Base-by-base conservation (phyloP, 2,113 vertebrate genomes). In the Tachysurus vachellii region DNA sequence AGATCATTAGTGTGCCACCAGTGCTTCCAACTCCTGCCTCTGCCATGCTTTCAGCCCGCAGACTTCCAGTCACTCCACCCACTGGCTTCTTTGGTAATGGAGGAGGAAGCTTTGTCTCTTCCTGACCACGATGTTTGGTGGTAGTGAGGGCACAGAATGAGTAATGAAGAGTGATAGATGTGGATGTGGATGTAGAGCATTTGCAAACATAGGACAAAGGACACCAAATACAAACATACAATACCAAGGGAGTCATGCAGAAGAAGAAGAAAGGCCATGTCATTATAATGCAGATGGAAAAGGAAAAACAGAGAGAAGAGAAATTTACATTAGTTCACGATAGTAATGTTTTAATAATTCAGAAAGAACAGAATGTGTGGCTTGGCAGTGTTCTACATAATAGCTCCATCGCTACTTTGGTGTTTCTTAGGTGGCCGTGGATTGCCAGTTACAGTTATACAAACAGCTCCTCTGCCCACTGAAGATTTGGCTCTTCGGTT, bases 51-150 rank as follows among this genome's bases (percentile, higher is more conserved):
- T 95, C 94, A 0, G 92, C 93, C 62, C 94, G 91, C 28, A 95
- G 93, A 89, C 92, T 94, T 86, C 94, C 94, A 31, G 93, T 95
- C 91, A 95, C 94, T 53, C 95, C 94, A 16, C 94, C 94, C 11
- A 90, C 91, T 70, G 95, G 93, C 92, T 96, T 96, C 95, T 96
- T 96, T 94, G 95, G 95, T 94, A 96, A 95, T 23, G 94, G 95
- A 71, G 95, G 95, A 94, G 95, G 95, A 89, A 93, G 91, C 90
- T 96, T 96, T 92, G 95, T 95, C 85, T 96, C 95, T 90, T 96
- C 95, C 95, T 96, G 86, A 61, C 80, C 80, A 47, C 64, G 44
- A 71, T 75, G 44, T 77, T 61, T 31, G 75, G 85, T 81, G 61
- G 36, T 64, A 66, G 47, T 82, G 13, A 61, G 66, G 87, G 89